A percentile compares a stretch with the other conserved stretches of the same genome.
phyloP scores from a whole-genome alignment of 2,888 invertebrate genomes.

The Ophion obscuratus region DNA sequence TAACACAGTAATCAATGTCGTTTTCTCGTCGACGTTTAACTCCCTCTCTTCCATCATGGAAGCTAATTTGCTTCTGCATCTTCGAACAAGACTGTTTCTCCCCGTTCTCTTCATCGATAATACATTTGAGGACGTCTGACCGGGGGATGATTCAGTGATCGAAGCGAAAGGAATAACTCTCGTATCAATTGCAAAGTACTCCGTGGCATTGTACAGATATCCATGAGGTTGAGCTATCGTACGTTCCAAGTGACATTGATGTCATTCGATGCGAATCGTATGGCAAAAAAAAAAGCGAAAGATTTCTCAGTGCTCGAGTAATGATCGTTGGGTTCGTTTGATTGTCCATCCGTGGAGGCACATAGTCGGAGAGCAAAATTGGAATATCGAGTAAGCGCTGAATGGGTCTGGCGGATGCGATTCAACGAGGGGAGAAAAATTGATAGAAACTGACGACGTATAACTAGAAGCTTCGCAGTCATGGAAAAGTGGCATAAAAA shows the following conservation, averaged over 20 bases:
- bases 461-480: conserved; percentile 20
- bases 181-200: conserved; percentile 30
- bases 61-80: conserved; percentile 35
- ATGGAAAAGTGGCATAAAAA: conserved; percentile 25
- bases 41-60: conserved; percentile 19
- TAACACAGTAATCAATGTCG: conserved; percentile 46
- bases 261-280: conserved; percentile 25
- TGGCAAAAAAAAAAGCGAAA: not conserved
- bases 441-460: conserved; percentile 36
- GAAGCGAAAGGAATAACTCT: conserved; percentile 23
- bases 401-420: not conserved
- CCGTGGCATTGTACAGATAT: not conserved
- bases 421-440: not conserved
- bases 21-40: conserved; percentile 20
- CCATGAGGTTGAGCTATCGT: not conserved
- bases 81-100: conserved; percentile 23
- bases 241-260: conserved; percentile 29
- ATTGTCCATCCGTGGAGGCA: conserved; percentile 36
- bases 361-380: conserved; percentile 44
- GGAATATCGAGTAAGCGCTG: conserved; percentile 42
- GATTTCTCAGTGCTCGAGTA: not conserved
- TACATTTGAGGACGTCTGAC: conserved; percentile 25
- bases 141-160: conserved; percentile 2
- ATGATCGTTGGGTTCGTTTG: conserved; percentile 22
- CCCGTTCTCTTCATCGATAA: conserved; percentile 24